A percentile compares a stretch with the other conserved stretches of the same genome.
Conservation (phyloP, 2,888 invertebrate genomes). For the Protonemura montana region DNA sequence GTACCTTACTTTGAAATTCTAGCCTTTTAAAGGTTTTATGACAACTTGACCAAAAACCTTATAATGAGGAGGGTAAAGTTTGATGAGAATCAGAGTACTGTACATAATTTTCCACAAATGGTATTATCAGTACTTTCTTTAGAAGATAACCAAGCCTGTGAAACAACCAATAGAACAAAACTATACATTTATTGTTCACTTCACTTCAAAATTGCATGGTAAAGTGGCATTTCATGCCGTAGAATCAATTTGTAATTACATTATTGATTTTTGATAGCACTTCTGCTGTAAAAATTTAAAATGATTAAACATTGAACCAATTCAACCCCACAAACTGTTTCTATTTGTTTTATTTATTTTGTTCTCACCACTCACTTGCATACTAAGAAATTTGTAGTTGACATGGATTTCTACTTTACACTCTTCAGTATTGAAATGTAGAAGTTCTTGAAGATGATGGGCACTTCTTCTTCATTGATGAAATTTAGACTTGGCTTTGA, state of each 20-base stretch:
- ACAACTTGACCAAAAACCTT: conserved; percentile 44
- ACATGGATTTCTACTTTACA: neutral
- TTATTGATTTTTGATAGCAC: conserved; percentile 2
- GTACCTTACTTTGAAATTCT: neutral
- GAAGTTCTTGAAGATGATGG: conserved; percentile 77
- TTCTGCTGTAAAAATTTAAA: neutral
- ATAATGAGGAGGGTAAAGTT: conserved; percentile 39
- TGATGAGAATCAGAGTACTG: conserved; percentile 39
- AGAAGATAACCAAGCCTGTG: neutral
- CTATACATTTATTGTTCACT: neutral
- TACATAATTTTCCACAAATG: neutral
- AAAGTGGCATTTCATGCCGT: neutral
- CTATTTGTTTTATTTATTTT: neutral
- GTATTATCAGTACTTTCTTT: neutral
- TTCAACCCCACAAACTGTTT: neutral
- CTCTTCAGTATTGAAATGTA: conserved; percentile 55
- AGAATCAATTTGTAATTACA: neutral
- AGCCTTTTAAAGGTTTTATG: conserved; percentile 36
- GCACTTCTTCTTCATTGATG: conserved; percentile 74
- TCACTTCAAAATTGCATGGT: neutral
- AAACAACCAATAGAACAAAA: neutral
- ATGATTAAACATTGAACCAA: neutral
- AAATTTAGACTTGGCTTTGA: conserved; percentile 77
- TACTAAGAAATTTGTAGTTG: neutral
- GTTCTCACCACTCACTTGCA: neutral